These are phyloP conservation scores for Choristoneura rosaceana DNA, from an alignment of 2,888 invertebrate genomes.

Conservation along the genomic window DNA sequence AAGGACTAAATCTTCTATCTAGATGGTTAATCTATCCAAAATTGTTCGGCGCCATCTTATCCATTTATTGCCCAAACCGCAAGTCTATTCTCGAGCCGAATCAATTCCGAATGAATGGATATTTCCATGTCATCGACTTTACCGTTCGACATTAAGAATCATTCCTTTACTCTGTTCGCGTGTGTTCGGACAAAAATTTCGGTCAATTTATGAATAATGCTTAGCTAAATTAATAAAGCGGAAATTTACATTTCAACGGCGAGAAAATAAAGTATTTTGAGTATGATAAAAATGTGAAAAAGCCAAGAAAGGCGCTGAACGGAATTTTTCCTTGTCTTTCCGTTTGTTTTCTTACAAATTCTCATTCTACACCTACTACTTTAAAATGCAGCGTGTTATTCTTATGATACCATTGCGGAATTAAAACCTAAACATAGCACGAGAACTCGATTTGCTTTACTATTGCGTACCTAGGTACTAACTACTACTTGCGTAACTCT, in stretches of 20 bases:
- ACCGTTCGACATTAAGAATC: constrained; percentile 63
- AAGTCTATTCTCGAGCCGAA: constrained; percentile 61
- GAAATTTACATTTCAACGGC: background rate
- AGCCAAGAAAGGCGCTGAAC: background rate
- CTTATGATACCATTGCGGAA: too few species aligned
- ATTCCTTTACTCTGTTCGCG: constrained; percentile 58
- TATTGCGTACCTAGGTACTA: too few species aligned
- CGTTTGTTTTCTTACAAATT: background rate
- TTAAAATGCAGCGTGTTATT: background rate
- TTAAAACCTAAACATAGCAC: too few species aligned
- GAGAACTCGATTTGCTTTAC: too few species aligned
- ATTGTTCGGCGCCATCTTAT: constrained; percentile 43
- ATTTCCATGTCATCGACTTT: constrained; percentile 74
- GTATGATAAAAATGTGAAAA: background rate
- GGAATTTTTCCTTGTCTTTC: background rate
- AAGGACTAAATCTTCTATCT: constrained; percentile 25
- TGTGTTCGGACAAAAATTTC: constrained; percentile 32
- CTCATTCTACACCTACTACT: background rate
- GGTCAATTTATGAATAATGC: constrained; percentile 15
- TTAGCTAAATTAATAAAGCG: constrained; percentile 8
- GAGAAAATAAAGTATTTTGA: background rate
- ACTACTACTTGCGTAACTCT: background rate
- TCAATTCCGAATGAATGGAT: constrained; percentile 69
- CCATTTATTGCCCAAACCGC: constrained; percentile 57
- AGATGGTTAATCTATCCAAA: constrained; percentile 29